phyloP scores from a whole-genome alignment of 1,140 invertebrate species.

The Nebria ingens region DNA sequence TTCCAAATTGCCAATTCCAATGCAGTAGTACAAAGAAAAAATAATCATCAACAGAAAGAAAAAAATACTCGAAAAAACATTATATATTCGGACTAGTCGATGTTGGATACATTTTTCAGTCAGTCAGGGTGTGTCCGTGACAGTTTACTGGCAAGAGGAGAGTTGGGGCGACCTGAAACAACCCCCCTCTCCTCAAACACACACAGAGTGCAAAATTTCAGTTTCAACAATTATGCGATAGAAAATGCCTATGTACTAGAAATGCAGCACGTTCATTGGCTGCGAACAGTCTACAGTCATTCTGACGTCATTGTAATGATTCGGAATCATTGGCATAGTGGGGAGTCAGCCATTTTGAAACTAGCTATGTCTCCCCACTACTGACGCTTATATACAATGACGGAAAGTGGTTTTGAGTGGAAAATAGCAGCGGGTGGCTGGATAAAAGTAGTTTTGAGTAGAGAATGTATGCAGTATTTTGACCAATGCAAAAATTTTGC shows the following conservation, averaged over 20 bases:
- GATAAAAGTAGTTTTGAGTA: not conserved
- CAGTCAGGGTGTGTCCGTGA: not conserved
- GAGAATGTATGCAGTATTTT: not conserved
- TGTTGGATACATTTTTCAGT: not conserved
- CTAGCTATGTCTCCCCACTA: too few relatives aligned
- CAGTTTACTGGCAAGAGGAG: not conserved
- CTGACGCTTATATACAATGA: constrained; percentile 1
- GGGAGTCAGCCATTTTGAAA: not conserved
- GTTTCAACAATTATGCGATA: not conserved
- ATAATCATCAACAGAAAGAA: not conserved
- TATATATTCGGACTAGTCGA: not conserved
- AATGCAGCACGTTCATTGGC: not conserved
- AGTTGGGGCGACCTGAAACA: not conserved
- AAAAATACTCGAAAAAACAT: not conserved
- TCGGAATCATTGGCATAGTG: not conserved
- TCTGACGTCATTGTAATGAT: constrained; percentile 1
- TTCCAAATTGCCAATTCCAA: not conserved
- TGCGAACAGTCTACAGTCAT: not conserved
- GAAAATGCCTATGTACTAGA: constrained; percentile 5
- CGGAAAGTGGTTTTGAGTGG: constrained; percentile 2
- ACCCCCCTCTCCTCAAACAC: not conserved
- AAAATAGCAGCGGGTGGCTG: not conserved
- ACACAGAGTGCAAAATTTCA: not conserved
- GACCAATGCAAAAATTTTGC: not conserved
- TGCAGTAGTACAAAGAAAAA: not conserved